These are phyloP conservation scores for Seira ritae DNA, from an alignment of 2,888 invertebrate species.

Conservation along the genomic window DNA sequence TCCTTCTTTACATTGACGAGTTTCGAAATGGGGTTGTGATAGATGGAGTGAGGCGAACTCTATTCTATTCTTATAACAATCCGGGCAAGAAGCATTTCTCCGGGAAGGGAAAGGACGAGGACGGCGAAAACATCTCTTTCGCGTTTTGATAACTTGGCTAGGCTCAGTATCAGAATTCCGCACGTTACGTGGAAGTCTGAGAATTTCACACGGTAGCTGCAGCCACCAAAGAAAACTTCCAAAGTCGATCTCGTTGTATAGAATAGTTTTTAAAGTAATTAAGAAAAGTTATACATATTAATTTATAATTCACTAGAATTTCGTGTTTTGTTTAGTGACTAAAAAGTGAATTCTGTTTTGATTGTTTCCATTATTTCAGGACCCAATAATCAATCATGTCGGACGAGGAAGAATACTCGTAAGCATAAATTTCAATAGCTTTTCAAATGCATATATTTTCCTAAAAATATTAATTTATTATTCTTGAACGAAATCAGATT, in stretches of 20 bases:
- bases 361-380: slow-evolving; percentile 47
- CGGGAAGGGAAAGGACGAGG: slow-evolving; percentile 45
- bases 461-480: neutral
- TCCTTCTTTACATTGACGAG: slow-evolving; percentile 52
- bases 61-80: slow-evolving; percentile 65
- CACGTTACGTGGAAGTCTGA: slow-evolving; percentile 63
- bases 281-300: no score
- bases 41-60: slow-evolving; percentile 58
- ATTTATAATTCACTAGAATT: slow-evolving; percentile 25
- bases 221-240: slow-evolving; percentile 45
- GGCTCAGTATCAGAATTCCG: slow-evolving; percentile 64
- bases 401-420: slow-evolving; percentile 70
- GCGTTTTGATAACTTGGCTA: slow-evolving; percentile 59
- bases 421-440: slow-evolving; percentile 42
- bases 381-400: slow-evolving; percentile 61
- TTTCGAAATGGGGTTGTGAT: slow-evolving; percentile 60
- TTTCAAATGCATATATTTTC: neutral
- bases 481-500: neutral
- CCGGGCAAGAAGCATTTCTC: slow-evolving; percentile 59
- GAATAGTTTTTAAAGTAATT: slow-evolving; percentile 57
- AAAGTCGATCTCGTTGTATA: slow-evolving; percentile 52
- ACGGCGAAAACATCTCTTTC: slow-evolving; percentile 32
- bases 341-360: slow-evolving; percentile 16
- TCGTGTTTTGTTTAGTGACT: neutral
- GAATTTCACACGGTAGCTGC: slow-evolving; percentile 47